A percentile compares a stretch with the other conserved stretches of the same genome.
Conservation (phyloP, 2,888 invertebrate species). For the Smittia sp. region DNA sequence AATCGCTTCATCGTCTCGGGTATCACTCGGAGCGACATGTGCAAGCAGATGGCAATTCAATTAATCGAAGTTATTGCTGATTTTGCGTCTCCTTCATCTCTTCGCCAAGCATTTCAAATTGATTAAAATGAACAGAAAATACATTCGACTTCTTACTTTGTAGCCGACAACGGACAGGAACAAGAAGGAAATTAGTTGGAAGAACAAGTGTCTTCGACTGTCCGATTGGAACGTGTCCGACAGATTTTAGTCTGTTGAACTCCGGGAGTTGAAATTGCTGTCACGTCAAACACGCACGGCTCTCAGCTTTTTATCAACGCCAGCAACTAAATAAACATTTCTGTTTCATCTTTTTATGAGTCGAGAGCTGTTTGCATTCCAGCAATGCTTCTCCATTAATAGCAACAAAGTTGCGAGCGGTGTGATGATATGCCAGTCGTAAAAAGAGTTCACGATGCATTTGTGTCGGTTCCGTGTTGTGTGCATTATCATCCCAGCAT, state of each 20-base stretch:
- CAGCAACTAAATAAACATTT: neutral
- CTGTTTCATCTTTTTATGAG: neutral
- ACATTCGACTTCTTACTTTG: neutral
- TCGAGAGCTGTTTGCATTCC: neutral
- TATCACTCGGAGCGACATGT: neutral
- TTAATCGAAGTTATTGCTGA: slow-evolving; percentile 1
- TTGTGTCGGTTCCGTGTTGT: neutral
- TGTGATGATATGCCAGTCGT: neutral
- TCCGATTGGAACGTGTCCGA: neutral
- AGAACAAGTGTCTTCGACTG: too few species aligned
- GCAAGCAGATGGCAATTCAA: slow-evolving; percentile 11
- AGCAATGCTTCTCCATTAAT: too few species aligned
- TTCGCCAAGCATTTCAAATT: neutral
- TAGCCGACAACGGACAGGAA: neutral
- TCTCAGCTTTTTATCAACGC: neutral
- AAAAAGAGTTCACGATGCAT: neutral
- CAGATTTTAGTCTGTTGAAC: too few species aligned
- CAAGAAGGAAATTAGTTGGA: too few species aligned
- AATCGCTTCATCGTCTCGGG: neutral
- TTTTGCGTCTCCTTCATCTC: neutral
- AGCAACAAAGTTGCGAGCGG: neutral
- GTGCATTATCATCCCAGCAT: neutral
- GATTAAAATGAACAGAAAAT: neutral
- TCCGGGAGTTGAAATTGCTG: neutral
- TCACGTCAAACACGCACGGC: neutral